Base-by-base conservation (phyloP, 2,888 invertebrate species). In the Myopa testacea region DNA sequence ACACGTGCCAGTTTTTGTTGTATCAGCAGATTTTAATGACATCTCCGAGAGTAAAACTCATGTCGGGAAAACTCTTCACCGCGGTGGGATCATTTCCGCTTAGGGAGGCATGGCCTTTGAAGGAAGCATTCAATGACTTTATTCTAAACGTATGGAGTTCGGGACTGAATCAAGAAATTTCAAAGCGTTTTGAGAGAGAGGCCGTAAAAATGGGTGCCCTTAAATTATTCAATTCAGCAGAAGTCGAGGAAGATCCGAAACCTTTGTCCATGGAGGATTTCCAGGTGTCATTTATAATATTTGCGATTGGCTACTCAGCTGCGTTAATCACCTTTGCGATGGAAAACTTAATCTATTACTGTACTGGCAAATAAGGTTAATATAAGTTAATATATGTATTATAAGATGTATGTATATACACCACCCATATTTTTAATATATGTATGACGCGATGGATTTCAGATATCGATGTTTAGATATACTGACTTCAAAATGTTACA, bases 21-120 rank as follows among this genome's bases (percentile, higher is more conserved):
- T 82, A 84, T 60, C 84, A 84, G 58, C 84, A 84, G 62, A 82
- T 81, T 14, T 80, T 80, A 26, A 26, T 83, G 58, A 67, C 68
- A n/a, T 78, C 76, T 16, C 83, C 83, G 0, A 71, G 77, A 3
- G 70, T 81, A 38, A 79, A 78, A 12, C n/a, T 67, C 4, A 68
- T 82, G 19, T 14, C 75, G 1, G 34, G 81, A 4, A 78, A 81
- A 50, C 78, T 34, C 40, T 16, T 5, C 4, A 80, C 34, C 78
- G 78, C 68, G 81, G 80, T 34, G 81, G n/a, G 3, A 26, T 0
- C 4, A 14, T 70, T 45, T 34, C 38, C n/a, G 10, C 34, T 84
- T 50, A 70, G 50, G 1, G 76, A 80, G 37, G 80, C 81, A 26
- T 84, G 83, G 80, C 79, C 80, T 10, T 74, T 81, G 16, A 76